A percentile compares a stretch with the other conserved stretches of the same genome.
Conservation (phyloP, 2,888 invertebrate genomes). For the Chymomyza caudatula region DNA sequence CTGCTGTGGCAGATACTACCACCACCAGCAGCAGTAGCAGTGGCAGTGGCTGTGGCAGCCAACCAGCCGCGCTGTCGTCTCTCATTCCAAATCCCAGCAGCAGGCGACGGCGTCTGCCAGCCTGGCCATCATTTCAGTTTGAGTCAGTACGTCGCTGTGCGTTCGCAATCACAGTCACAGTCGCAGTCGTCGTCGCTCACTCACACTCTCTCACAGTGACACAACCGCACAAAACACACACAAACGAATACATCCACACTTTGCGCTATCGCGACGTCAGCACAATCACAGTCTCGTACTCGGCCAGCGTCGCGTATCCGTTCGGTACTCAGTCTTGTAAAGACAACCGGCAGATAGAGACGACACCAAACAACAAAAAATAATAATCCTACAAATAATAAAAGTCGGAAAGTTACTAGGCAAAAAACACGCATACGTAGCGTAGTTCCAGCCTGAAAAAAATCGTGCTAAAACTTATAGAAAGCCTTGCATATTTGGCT, state of each 20-base stretch:
- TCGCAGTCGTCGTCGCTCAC: conserved; percentile 14
- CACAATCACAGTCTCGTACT: conserved; percentile 5
- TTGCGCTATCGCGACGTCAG: conserved; percentile 1
- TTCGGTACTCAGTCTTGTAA: conserved; percentile 74
- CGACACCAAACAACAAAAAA: conserved; percentile 52
- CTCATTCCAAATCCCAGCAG: background rate
- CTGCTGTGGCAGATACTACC: conserved; percentile 18
- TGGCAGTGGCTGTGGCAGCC: conserved; percentile 20
- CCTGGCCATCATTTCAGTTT: conserved; percentile 29
- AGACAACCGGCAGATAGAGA: conserved; percentile 78
- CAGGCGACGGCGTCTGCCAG: background rate
- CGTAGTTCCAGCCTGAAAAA: conserved; percentile 18
- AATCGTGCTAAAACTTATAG: background rate
- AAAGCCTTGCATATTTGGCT: background rate
- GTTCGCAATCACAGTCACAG: conserved; percentile 46
- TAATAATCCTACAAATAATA: conserved; percentile 4
- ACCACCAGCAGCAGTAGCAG: conserved; percentile 17
- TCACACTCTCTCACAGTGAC: background rate
- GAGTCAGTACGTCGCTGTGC: conserved; percentile 58
- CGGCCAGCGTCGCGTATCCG: conserved; percentile 57
- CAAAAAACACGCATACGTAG: conserved; percentile 48
- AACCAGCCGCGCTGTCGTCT: conserved; percentile 32
- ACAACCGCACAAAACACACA: background rate
- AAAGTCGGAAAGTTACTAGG: background rate
- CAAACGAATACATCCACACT: background rate